Conservation (phyloP, 64 coral and sea anemone genomes). For the Pocillopora damicornis region DNA sequence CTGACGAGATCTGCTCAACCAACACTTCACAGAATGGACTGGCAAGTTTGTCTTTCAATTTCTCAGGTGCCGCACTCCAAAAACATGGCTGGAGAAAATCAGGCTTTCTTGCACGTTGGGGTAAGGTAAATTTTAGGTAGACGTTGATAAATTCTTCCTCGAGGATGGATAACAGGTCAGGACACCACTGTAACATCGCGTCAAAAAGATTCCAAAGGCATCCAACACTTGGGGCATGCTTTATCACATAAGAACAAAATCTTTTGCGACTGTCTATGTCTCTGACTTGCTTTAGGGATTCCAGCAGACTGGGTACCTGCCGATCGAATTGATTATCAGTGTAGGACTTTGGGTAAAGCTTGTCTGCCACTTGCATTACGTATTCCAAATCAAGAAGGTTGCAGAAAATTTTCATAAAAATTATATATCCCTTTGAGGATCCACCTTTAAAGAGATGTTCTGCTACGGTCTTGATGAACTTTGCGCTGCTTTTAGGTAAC, state of each 20-base stretch:
- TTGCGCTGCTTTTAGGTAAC: not conserved
- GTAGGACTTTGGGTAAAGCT: not conserved
- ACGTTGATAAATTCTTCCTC: not conserved
- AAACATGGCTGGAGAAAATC: constrained; percentile 11
- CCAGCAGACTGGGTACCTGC: not conserved
- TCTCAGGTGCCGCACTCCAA: constrained; percentile 28
- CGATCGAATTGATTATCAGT: not conserved
- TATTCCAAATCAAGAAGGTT: constrained; percentile 1
- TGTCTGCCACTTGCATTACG: not conserved
- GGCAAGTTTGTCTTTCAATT: constrained; percentile 14
- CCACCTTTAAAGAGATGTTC: constrained; percentile 25
- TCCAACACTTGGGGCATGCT: not conserved
- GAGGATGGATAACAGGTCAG: not conserved
- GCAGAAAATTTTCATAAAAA: constrained; percentile 17
- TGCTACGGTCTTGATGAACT: not conserved
- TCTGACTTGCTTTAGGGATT: not conserved
- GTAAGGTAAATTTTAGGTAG: constrained; percentile 10
- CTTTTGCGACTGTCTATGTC: not conserved
- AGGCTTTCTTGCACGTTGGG: not conserved
- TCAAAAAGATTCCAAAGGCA: constrained; percentile 31
- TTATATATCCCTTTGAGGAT: not conserved
- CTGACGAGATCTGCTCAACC: not conserved
- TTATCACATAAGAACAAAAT: not conserved
- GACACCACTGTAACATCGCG: not conserved
- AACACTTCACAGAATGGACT: constrained; percentile 21